These are phyloP conservation scores for Tachycineta bicolor DNA, from an alignment of 2,113 vertebrate species.

Conservation along the genomic window DNA sequence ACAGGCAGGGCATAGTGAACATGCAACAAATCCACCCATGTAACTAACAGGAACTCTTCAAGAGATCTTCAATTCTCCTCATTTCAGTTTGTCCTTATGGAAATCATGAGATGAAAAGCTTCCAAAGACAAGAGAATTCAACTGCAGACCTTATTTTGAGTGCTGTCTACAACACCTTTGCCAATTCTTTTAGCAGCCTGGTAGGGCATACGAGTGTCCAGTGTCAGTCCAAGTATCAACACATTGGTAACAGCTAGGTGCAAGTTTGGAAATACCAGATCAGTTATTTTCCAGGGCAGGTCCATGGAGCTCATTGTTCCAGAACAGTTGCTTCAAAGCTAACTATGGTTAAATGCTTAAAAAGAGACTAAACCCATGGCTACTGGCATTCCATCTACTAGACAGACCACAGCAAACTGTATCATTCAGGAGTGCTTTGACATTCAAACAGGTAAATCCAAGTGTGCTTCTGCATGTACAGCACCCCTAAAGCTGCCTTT, in stretches of 20 bases:
- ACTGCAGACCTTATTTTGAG: background rate
- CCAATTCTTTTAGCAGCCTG: background rate
- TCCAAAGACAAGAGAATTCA: background rate
- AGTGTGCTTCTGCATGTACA: background rate
- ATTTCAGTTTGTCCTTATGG: background rate
- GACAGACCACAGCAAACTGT: background rate
- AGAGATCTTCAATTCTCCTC: background rate
- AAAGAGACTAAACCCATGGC: background rate
- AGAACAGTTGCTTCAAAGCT: background rate
- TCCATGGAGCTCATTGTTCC: background rate
- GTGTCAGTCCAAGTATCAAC: background rate
- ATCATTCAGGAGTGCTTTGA: background rate
- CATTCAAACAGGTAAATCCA: background rate
- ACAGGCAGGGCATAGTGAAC: background rate
- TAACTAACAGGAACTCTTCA: background rate
- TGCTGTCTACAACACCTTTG: background rate
- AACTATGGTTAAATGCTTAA: background rate
- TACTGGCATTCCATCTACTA: background rate
- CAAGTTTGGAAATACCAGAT: background rate
- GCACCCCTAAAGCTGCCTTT: no score
- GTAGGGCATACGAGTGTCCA: background rate
- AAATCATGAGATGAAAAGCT: background rate
- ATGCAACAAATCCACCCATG: background rate
- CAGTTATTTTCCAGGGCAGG: background rate
- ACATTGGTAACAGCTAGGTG: fast-evolving